Evolutionary conservation across 2,113 vertebrate species (phyloP).

Genomic region (Hipposideros armiger): DNA sequence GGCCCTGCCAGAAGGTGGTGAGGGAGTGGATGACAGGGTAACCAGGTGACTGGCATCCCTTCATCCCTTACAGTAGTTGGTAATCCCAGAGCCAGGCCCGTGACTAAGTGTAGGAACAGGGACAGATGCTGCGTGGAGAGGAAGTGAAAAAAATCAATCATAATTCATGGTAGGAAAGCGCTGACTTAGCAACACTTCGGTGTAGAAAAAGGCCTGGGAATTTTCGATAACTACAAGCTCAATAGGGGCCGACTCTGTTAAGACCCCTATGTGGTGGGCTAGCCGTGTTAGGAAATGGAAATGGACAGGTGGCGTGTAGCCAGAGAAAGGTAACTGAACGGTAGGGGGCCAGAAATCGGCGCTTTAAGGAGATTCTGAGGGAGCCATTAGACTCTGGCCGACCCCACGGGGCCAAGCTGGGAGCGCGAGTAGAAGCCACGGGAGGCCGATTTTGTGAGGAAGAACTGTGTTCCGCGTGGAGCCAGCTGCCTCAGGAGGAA

Average conservation of each 20-base stretch:
- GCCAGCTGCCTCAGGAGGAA: not conserved
- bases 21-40: not conserved
- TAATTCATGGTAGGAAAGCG: not conserved
- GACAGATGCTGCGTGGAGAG: not conserved
- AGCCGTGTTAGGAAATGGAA: not conserved
- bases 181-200: not conserved
- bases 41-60: not conserved
- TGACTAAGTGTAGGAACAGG: not conserved
- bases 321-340: not conserved
- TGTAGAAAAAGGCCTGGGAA: not conserved
- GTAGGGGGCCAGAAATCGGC: not conserved
- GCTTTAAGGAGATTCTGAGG: not conserved
- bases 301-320: not conserved
- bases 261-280: not conserved
- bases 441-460: not conserved
- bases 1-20: conserved; percentile 10
- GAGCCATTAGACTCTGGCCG: not conserved
- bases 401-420: not conserved
- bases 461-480: not conserved
- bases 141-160: not conserved
- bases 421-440: not conserved
- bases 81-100: not conserved
- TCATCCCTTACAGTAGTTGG: not conserved
- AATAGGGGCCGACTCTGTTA: not conserved
- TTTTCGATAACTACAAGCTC: not conserved